phyloP scores from a whole-genome alignment of 2,797 vertebrate genomes.

The Decapterus maruadsi region DNA sequence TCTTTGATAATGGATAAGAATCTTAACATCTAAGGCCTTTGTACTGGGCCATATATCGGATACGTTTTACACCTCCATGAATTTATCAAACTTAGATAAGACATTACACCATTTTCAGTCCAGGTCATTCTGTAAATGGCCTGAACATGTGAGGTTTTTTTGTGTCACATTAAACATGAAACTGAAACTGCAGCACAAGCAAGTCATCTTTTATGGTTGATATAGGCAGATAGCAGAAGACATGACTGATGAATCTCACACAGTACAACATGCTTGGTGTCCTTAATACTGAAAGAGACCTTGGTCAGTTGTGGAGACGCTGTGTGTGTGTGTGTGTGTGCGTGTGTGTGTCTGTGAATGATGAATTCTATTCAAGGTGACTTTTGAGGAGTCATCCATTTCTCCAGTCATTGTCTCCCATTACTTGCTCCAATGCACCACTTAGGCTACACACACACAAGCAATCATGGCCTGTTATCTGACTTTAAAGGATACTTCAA shows the following conservation, averaged over 20 bases:
- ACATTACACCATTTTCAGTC: neutral
- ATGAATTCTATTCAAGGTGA: slow-evolving; percentile 77
- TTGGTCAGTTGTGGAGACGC: slow-evolving; percentile 36
- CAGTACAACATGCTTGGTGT: slow-evolving; percentile 48
- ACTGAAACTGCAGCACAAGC: neutral
- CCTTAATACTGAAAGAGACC: slow-evolving; percentile 62
- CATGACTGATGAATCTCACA: slow-evolving; percentile 43
- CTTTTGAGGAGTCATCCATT: slow-evolving; percentile 73
- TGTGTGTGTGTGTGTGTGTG: neutral
- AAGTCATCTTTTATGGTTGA: slow-evolving; percentile 12
- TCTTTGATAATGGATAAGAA: neutral
- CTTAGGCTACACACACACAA: slow-evolving; percentile 60
- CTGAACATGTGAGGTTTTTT: slow-evolving; percentile 12
- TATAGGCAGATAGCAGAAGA: slow-evolving; percentile 37
- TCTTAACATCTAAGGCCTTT: neutral
- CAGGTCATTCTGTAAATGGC: neutral
- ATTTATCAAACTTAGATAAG: neutral
- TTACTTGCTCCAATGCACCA: slow-evolving; percentile 75
- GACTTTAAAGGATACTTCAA: slow-evolving; percentile 48
- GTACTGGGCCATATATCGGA: neutral
- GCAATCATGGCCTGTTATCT: slow-evolving; percentile 56
- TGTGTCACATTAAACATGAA: neutral
- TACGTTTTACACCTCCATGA: neutral
- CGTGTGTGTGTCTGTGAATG: slow-evolving; percentile 52
- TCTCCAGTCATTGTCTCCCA: slow-evolving; percentile 75